These are phyloP conservation scores for Cynocephalus volans DNA, from an alignment of 2,113 vertebrate genomes.

Conservation along the genomic window DNA sequence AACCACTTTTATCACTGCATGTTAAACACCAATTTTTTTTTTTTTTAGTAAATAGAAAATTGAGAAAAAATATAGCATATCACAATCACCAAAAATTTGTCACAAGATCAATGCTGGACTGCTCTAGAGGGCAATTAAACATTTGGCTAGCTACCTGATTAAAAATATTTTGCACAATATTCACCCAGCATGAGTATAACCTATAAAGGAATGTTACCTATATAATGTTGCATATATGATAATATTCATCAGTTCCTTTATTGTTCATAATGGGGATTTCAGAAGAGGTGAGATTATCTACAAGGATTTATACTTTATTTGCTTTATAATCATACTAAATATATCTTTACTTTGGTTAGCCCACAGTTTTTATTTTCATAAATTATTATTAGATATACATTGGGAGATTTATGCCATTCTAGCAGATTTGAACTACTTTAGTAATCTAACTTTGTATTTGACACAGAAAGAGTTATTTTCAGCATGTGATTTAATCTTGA, in stretches of 20 bases:
- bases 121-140: background rate
- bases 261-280: background rate
- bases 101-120: background rate
- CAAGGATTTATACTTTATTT: background rate
- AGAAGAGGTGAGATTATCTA: background rate
- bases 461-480: background rate
- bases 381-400: background rate
- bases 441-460: background rate
- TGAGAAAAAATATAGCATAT: background rate
- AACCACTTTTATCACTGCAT: background rate
- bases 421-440: background rate
- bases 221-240: background rate
- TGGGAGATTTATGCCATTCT: background rate
- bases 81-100: background rate
- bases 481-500: background rate
- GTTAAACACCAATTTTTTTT: background rate
- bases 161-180: slow-evolving; percentile 14
- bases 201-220: slow-evolving; percentile 27
- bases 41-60: slow-evolving; percentile 48
- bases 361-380: background rate
- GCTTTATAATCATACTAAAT: background rate
- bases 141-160: background rate
- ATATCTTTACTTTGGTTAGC: background rate
- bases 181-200: background rate
- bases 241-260: background rate